Evolutionary conservation across 2,797 vertebrate genomes (phyloP).

Genomic region (Aplochiton taeniatus): DNA sequence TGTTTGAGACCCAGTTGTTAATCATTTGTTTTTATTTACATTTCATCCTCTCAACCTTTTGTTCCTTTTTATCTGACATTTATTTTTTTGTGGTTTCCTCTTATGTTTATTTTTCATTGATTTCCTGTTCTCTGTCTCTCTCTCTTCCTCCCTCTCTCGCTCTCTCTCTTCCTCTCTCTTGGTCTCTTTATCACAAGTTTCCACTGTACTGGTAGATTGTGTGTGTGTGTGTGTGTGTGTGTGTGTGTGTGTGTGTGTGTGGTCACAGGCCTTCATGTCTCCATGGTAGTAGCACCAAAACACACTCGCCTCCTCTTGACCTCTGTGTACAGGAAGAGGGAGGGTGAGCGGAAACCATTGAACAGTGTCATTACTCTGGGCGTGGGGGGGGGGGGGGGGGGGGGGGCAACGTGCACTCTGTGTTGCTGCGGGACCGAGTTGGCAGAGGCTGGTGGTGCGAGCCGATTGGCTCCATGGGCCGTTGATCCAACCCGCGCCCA

Average conservation of each 20-base stretch:
- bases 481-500: too few species aligned
- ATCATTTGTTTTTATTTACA: constrained; percentile 27
- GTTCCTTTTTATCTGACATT: constrained; percentile 18
- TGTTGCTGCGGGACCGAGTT: too few species aligned
- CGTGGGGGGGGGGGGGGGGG: neutral
- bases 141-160: neutral
- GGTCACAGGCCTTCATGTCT: constrained; percentile 20
- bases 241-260: constrained; percentile 13
- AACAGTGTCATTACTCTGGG: too few species aligned
- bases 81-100: neutral
- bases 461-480: too few species aligned
- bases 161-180: neutral
- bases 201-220: too few species aligned
- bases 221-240: constrained; percentile 9
- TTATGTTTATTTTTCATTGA: neutral
- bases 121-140: constrained; percentile 2
- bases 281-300: constrained; percentile 13
- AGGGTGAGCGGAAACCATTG: neutral
- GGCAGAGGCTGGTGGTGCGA: too few species aligned
- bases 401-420: neutral
- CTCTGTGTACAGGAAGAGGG: constrained; percentile 19
- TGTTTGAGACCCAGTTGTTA: neutral
- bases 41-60: neutral
- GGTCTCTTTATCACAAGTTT: neutral
- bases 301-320: constrained; percentile 13